These are phyloP conservation scores for Fistularia commersonii DNA, from an alignment of 2,797 vertebrate genomes.

Conservation along the genomic window DNA sequence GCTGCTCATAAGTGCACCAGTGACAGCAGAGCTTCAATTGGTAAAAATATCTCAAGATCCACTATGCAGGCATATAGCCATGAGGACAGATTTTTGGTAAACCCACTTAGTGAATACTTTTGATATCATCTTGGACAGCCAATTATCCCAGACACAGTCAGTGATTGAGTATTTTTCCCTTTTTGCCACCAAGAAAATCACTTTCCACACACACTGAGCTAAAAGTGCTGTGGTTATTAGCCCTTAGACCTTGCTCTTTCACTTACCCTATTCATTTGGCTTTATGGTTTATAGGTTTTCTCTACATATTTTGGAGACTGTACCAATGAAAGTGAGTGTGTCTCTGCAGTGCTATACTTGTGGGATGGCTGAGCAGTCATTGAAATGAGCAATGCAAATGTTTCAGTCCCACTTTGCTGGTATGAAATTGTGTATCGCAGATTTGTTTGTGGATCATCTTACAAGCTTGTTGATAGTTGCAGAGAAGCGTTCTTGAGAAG, in stretches of 20 bases:
- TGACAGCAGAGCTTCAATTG: constrained; percentile 35
- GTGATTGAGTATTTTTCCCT: constrained; percentile 39
- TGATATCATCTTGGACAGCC: constrained; percentile 33
- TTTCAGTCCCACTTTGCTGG: constrained; percentile 24
- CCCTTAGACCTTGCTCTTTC: constrained; percentile 21
- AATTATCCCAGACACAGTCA: constrained; percentile 45
- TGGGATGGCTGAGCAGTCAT: constrained; percentile 24
- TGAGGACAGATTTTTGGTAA: constrained; percentile 40
- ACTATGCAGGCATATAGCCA: constrained; percentile 33
- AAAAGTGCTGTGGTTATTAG: constrained; percentile 36
- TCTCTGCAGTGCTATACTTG: constrained; percentile 18
- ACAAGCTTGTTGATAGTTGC: constrained; percentile 19
- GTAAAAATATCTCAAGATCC: constrained; percentile 49
- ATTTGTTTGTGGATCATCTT: constrained; percentile 15
- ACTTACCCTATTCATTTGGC: constrained; percentile 19
- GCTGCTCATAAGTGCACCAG: constrained; percentile 44
- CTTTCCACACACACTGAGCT: constrained; percentile 27
- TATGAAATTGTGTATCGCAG: constrained; percentile 4
- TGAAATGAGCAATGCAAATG: constrained; percentile 28
- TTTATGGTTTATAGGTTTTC: constrained; percentile 37
- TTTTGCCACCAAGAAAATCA: constrained; percentile 24
- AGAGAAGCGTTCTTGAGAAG: constrained; percentile 2
- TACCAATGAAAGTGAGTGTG: constrained; percentile 27
- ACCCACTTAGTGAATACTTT: constrained; percentile 42
- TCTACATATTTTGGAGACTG: constrained; percentile 33